A percentile compares a stretch with the other conserved stretches of the same genome.
Conservation (phyloP, 2,113 vertebrate species). For the Entosphenus tridentatus region DNA sequence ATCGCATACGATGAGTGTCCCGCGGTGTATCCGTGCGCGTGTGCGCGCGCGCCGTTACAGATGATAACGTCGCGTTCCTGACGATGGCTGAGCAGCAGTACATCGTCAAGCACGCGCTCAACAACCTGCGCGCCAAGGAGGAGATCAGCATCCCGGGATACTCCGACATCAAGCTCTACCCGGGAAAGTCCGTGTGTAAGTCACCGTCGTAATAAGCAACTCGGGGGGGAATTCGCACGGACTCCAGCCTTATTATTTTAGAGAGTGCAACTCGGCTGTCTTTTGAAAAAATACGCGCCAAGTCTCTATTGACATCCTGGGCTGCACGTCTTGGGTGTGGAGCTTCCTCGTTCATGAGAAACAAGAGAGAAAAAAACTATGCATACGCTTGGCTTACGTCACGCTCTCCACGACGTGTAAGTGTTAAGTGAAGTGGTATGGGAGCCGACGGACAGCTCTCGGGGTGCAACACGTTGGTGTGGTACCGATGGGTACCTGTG, state of each 20-base stretch:
- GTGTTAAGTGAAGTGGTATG: too few relatives aligned
- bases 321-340: neutral
- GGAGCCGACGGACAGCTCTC: too few relatives aligned
- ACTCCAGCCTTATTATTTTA: neutral
- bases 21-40: too few relatives aligned
- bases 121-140: constrained; percentile 60
- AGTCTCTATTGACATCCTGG: neutral
- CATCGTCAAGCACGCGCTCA: constrained; percentile 84
- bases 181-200: constrained; percentile 84
- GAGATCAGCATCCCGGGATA: constrained; percentile 70
- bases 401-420: too few relatives aligned
- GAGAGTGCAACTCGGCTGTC: neutral
- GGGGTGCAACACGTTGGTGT: too few relatives aligned
- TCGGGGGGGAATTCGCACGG: neutral
- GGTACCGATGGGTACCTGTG: too few relatives aligned
- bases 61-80: constrained; percentile 54
- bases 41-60: constrained; percentile 21
- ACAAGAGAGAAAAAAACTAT: neutral
- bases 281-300: neutral
- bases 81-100: constrained; percentile 74
- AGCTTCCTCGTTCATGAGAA: neutral
- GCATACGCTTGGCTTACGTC: neutral
- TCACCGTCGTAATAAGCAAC: neutral
- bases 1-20: too few relatives aligned
- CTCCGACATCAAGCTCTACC: constrained; percentile 55